Evolutionary conservation across 2,797 vertebrate species (phyloP).

Genomic region (Semaprochilodus insignis): DNA sequence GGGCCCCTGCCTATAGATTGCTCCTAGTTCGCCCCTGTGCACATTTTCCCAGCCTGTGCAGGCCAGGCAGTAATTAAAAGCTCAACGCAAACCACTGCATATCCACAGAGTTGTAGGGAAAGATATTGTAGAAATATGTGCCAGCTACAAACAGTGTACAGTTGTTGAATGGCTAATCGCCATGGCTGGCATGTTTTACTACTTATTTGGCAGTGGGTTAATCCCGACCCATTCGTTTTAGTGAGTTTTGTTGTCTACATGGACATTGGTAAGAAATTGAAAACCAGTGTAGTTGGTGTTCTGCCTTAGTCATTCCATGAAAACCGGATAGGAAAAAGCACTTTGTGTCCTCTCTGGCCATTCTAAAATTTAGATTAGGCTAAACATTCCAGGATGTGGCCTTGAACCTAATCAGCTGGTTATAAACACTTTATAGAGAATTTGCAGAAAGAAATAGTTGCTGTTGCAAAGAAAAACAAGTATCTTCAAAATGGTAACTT

Average conservation of each 20-base stretch:
- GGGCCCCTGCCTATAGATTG: slow-evolving; percentile 69
- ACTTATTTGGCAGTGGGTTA: slow-evolving; percentile 5
- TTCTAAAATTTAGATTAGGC: background rate
- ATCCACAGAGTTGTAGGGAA: slow-evolving; percentile 9
- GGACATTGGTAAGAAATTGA: background rate
- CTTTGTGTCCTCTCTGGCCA: background rate
- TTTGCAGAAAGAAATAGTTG: no score
- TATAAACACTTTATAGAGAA: background rate
- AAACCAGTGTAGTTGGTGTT: background rate
- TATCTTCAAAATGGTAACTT: no score
- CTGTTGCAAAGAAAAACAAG: no score
- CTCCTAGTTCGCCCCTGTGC: slow-evolving; percentile 21
- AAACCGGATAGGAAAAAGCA: background rate
- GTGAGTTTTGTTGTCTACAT: background rate
- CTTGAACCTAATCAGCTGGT: slow-evolving; percentile 50
- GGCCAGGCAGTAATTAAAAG: slow-evolving; percentile 40
- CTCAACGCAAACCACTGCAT: background rate
- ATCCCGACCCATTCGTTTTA: background rate
- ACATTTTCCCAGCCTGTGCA: slow-evolving; percentile 32
- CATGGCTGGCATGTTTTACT: background rate
- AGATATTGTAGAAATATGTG: slow-evolving; percentile 10
- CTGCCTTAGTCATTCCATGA: background rate
- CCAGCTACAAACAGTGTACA: background rate
- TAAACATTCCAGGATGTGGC: slow-evolving; percentile 50
- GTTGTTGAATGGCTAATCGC: background rate